Conservation (phyloP, 2,113 vertebrate genomes). For the Marmota flaviventris region DNA sequence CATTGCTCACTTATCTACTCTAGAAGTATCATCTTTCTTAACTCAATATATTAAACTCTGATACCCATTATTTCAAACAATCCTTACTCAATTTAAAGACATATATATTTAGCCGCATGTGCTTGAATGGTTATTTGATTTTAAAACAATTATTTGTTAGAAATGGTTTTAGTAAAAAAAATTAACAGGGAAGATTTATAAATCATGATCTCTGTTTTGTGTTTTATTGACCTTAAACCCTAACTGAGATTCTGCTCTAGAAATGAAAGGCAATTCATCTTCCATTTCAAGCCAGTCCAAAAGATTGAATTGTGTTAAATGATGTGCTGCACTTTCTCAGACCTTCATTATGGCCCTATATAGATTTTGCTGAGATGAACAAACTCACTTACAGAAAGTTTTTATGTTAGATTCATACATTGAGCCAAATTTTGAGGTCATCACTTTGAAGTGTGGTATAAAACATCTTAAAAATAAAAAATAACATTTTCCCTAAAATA, state of each 20-base stretch:
- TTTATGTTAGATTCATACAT: conserved; percentile 8
- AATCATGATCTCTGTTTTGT: not conserved
- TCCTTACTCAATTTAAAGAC: not conserved
- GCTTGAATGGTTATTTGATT: not conserved
- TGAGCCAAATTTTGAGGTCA: conserved; percentile 38
- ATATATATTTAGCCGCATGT: not conserved
- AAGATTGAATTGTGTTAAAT: conserved; percentile 70
- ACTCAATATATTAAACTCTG: not conserved
- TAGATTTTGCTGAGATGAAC: conserved; percentile 66
- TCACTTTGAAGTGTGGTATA: not conserved
- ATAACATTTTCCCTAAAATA: not conserved
- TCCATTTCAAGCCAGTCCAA: conserved; percentile 54
- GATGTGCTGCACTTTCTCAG: conserved; percentile 24
- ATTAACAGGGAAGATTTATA: not conserved
- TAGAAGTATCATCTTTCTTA: not conserved
- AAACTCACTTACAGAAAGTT: conserved; percentile 46
- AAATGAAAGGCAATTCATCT: conserved; percentile 70
- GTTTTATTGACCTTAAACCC: conserved; percentile 34
- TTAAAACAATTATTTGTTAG: conserved; percentile 26
- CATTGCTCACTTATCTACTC: not conserved
- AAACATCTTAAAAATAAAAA: conserved; percentile 18
- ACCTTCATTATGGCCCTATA: conserved; percentile 20
- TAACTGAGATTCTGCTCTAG: not conserved
- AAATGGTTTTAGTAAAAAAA: not conserved
- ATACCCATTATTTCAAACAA: not conserved